These are phyloP conservation scores for Drosophila planitibia DNA, from an alignment of 2,888 invertebrate genomes.

Conservation along the genomic window DNA sequence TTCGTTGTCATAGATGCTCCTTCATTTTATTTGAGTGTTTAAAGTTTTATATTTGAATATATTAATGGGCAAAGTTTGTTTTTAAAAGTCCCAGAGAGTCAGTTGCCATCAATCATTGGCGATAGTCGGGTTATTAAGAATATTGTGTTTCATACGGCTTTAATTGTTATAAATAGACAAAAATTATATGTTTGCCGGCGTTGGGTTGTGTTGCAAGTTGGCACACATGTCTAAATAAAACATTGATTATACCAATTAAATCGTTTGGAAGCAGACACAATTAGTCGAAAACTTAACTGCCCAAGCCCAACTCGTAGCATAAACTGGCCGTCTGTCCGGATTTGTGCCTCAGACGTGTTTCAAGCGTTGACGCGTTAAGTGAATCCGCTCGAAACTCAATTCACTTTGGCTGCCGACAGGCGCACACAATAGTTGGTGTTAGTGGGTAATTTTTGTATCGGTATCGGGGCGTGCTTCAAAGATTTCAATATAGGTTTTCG, in stretches of 20 bases:
- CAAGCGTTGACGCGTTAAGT: slow-evolving; percentile 51
- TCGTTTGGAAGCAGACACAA: slow-evolving; percentile 6
- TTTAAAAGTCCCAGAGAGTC: slow-evolving; percentile 1
- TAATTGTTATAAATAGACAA: not conserved
- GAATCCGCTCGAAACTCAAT: slow-evolving; percentile 41
- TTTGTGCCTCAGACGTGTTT: slow-evolving; percentile 60
- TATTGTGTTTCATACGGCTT: not conserved
- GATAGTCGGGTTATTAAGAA: slow-evolving; percentile 2
- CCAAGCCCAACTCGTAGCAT: slow-evolving; percentile 18
- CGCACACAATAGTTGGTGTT: slow-evolving; percentile 8
- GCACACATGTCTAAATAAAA: too few species aligned
- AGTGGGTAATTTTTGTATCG: slow-evolving; percentile 25
- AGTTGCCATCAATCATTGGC: slow-evolving; percentile 20
- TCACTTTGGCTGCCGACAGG: not conserved
- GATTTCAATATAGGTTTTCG: slow-evolving; percentile 58
- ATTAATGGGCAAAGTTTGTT: slow-evolving; percentile 12
- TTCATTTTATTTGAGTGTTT: not conserved
- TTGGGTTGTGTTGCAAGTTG: slow-evolving; percentile 6
- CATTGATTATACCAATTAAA: slow-evolving; percentile 22
- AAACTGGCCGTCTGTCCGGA: slow-evolving; percentile 17
- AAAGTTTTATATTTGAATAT: not conserved
- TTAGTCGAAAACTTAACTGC: slow-evolving; percentile 29
- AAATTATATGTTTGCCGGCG: slow-evolving; percentile 1
- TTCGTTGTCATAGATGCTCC: not conserved
- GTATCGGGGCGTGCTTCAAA: slow-evolving; percentile 43